These are phyloP conservation scores for Stenotaenia linearis DNA, from an alignment of 2,888 invertebrate genomes.

Conservation along the genomic window DNA sequence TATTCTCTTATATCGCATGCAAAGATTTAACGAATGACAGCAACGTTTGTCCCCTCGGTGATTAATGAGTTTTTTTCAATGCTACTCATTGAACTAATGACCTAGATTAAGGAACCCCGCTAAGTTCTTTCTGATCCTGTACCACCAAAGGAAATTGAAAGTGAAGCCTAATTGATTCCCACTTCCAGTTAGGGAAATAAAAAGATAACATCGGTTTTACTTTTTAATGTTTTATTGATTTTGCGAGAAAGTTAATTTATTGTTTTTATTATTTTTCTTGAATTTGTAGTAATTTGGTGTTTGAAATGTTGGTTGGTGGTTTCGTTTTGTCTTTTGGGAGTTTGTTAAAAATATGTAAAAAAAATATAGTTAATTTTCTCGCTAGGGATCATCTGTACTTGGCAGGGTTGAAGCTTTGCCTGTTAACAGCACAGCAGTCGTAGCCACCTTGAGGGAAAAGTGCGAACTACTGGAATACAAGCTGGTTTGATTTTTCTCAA, in stretches of 20 bases:
- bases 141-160: neutral
- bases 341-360: neutral
- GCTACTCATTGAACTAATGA: slow-evolving; percentile 12
- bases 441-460: neutral
- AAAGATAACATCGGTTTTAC: neutral
- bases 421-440: neutral
- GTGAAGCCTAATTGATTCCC: neutral
- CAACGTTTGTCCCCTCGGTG: neutral
- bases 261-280: neutral
- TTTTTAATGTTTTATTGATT: neutral
- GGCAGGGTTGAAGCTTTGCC: neutral
- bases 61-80: slow-evolving; percentile 16
- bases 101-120: neutral
- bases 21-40: neutral
- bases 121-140: neutral
- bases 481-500: no score
- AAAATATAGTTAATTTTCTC: neutral
- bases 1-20: neutral
- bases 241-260: neutral
- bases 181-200: neutral
- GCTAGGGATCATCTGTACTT: neutral
- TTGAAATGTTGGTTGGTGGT: neutral
- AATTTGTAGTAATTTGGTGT: neutral
- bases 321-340: neutral
- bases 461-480: neutral